phyloP scores from a whole-genome alignment of 2,888 invertebrate species.

The Iphiclides podalirius region DNA sequence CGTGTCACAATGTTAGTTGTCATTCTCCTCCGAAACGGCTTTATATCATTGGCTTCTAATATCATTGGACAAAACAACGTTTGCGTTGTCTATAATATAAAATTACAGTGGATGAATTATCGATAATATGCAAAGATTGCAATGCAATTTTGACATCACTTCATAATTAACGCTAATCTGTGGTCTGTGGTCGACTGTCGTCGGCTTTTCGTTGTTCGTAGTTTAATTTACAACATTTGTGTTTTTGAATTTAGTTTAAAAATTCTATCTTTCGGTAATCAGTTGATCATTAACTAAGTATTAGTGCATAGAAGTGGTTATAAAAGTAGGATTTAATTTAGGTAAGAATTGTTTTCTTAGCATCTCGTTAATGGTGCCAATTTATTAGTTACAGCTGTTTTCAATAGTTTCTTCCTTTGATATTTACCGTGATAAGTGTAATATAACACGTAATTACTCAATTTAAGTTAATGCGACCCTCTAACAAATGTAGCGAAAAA shows the following conservation, averaged over 20 bases:
- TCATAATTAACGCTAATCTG: conserved; percentile 3
- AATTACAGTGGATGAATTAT: no score
- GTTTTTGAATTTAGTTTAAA: conserved; percentile 5
- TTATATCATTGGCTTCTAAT: no score
- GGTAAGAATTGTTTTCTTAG: neutral
- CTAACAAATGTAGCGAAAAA: conserved; percentile 42
- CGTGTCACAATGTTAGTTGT: no score
- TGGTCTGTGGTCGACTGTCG: conserved; percentile 16
- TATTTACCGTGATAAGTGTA: neutral
- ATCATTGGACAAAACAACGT: no score
- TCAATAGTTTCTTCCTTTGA: neutral
- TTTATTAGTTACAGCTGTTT: neutral
- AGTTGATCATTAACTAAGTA: conserved; percentile 1
- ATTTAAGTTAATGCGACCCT: neutral
- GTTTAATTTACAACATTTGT: conserved; percentile 16
- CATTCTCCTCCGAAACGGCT: no score
- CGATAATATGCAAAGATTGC: no score
- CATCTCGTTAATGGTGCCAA: neutral
- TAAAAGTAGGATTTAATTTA: conserved; percentile 2
- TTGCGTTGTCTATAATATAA: no score
- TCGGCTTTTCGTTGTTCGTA: conserved; percentile 11
- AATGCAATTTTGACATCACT: no score
- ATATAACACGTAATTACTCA: neutral
- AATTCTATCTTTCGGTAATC: neutral
- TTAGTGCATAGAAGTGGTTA: conserved; percentile 6